These are phyloP conservation scores for Anticlea derivata DNA, from an alignment of 2,888 invertebrate genomes.

Conservation along the genomic window DNA sequence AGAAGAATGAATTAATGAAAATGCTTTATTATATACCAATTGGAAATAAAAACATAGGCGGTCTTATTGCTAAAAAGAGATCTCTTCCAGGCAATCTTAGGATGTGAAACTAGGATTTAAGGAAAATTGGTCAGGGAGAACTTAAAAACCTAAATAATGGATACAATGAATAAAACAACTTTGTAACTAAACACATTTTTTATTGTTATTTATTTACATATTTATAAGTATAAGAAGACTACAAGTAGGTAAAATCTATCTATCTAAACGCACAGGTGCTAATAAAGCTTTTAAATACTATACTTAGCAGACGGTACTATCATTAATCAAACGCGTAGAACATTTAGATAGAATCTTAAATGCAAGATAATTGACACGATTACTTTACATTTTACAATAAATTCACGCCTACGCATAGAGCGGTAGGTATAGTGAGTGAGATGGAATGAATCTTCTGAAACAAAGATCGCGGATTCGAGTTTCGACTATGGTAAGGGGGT, in stretches of 20 bases:
- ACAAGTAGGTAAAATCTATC: slow-evolving; percentile 2
- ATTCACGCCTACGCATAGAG: slow-evolving; percentile 46
- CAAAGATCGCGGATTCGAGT: background rate
- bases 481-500: background rate
- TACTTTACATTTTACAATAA: slow-evolving; percentile 49
- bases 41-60: too few species aligned
- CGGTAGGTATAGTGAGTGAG: slow-evolving; percentile 16
- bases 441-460: background rate
- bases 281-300: slow-evolving; percentile 11
- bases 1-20: too few species aligned
- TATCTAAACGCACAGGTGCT: background rate
- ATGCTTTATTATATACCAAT: too few species aligned
- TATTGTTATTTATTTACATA: too few species aligned
- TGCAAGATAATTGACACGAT: slow-evolving; percentile 40
- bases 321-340: slow-evolving; percentile 26
- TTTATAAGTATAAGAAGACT: too few species aligned
- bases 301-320: slow-evolving; percentile 12
- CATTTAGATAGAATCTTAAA: slow-evolving; percentile 36
- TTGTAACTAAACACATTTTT: too few species aligned
- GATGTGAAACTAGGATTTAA: too few species aligned
- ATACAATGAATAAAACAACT: too few species aligned
- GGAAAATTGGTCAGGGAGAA: too few species aligned
- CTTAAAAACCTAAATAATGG: too few species aligned
- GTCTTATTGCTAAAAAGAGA: too few species aligned
- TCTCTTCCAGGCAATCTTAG: too few species aligned